phyloP scores from a whole-genome alignment of 2,888 invertebrate species.

The Diarsia rubi region DNA sequence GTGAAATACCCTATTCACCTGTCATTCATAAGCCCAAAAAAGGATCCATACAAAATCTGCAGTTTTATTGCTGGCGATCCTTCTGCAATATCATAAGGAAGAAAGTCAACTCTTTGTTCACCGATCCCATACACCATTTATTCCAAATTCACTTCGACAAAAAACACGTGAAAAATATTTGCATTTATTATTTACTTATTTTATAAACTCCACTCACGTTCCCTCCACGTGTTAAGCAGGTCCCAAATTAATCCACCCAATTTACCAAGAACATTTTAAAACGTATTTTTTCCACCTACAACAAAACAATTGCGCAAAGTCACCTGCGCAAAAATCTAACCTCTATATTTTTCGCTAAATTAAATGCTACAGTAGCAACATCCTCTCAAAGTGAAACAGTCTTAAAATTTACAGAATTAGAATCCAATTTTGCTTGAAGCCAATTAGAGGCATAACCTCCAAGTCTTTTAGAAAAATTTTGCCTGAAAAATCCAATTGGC shows the following conservation, averaged over 20 bases:
- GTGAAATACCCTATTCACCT: too few species aligned
- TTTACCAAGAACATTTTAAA: constrained; percentile 50
- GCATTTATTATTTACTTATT: constrained; percentile 31
- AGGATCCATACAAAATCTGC: too few species aligned
- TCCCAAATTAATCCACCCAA: constrained; percentile 56
- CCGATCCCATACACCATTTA: too few species aligned
- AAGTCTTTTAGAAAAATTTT: constrained; percentile 52
- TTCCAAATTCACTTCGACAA: neutral
- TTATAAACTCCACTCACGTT: constrained; percentile 8
- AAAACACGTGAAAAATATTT: constrained; percentile 17
- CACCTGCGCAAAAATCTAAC: constrained; percentile 65
- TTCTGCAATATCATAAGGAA: neutral
- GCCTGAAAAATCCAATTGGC: constrained; percentile 67
- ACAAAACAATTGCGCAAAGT: constrained; percentile 64
- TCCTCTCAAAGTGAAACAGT: constrained; percentile 31
- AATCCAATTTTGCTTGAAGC: constrained; percentile 52
- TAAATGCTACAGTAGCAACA: constrained; percentile 51
- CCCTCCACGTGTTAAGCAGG: constrained; percentile 14
- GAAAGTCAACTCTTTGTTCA: neutral
- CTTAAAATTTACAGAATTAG: constrained; percentile 30
- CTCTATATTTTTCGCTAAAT: constrained; percentile 64
- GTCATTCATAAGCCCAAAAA: too few species aligned
- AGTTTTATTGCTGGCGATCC: too few species aligned
- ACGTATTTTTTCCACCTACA: constrained; percentile 52
- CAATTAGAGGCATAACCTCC: constrained; percentile 55